A percentile compares a stretch with the other conserved stretches of the same genome.
These are phyloP conservation scores for Knipowitschia caucasica DNA, from an alignment of 2,797 vertebrate genomes.

Conservation along the genomic window DNA sequence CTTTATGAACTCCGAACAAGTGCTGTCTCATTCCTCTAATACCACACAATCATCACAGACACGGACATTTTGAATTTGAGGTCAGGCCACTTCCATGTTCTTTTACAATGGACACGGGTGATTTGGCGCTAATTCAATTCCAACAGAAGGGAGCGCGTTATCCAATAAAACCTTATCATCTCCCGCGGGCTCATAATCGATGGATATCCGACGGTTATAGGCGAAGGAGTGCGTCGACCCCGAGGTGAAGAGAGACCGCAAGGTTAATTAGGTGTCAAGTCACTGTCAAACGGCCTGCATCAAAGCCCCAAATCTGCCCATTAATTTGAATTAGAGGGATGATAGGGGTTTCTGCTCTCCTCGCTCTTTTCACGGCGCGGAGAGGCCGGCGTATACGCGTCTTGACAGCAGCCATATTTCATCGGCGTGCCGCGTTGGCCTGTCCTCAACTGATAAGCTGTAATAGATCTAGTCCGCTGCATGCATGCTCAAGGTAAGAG, in stretches of 20 bases:
- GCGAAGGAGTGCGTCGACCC: conserved; percentile 5
- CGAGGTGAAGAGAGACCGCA: conserved; percentile 39
- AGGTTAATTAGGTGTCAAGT: conserved; percentile 70
- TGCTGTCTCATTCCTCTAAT: background rate
- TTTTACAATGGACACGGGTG: conserved; percentile 4
- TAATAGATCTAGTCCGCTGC: conserved; percentile 87
- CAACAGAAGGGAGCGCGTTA: conserved; percentile 38
- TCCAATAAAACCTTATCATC: conserved; percentile 53
- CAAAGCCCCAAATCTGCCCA: conserved; percentile 71
- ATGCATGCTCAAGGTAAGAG: conserved; percentile 78
- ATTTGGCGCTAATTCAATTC: conserved; percentile 54
- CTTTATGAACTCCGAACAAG: too few species aligned
- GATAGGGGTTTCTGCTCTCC: conserved; percentile 31
- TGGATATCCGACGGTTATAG: conserved; percentile 36
- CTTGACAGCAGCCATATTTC: conserved; percentile 95
- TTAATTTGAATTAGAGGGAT: conserved; percentile 67
- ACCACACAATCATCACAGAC: background rate
- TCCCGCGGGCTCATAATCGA: conserved; percentile 58
- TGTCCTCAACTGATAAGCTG: conserved; percentile 90
- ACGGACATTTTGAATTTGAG: conserved; percentile 9
- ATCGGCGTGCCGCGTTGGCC: conserved; percentile 68
- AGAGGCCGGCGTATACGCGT: conserved; percentile 53
- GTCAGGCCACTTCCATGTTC: conserved; percentile 15
- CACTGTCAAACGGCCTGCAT: conserved; percentile 65
- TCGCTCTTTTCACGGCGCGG: conserved; percentile 39